Conservation (phyloP, 2,888 invertebrate genomes). For the Marronus borbonicus region DNA sequence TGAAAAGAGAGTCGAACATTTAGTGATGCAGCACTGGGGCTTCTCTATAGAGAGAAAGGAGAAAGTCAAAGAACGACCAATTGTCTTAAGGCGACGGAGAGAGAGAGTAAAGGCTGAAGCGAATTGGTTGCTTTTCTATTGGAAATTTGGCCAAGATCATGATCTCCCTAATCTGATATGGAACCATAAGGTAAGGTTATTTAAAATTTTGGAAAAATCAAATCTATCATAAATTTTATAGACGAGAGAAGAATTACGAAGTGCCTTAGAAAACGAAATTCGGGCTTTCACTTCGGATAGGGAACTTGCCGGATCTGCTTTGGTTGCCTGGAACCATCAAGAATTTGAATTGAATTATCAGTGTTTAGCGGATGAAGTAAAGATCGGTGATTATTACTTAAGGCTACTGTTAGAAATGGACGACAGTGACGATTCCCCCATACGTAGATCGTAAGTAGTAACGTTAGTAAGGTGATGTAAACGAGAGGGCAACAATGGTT, state of each 20-base stretch:
- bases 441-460: slow-evolving; percentile 88
- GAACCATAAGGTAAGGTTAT: slow-evolving; percentile 92
- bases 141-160: slow-evolving; percentile 95
- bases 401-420: slow-evolving; percentile 94
- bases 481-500: too few species aligned
- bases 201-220: slow-evolving; percentile 8
- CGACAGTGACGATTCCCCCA: slow-evolving; percentile 87
- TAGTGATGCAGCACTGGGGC: slow-evolving; percentile 83
- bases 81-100: slow-evolving; percentile 91
- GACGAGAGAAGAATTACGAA: slow-evolving; percentile 95
- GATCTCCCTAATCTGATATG: slow-evolving; percentile 97
- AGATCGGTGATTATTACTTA: slow-evolving; percentile 98
- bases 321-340: slow-evolving; percentile 98
- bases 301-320: slow-evolving; percentile 85
- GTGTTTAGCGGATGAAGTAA: slow-evolving; percentile 95
- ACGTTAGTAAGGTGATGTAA: too few species aligned
- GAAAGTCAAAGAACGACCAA: slow-evolving; percentile 84
- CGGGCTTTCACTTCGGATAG: slow-evolving; percentile 91
- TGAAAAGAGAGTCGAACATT: slow-evolving; percentile 81
- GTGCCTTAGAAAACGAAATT: slow-evolving; percentile 93
- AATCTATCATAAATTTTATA: slow-evolving; percentile 64
- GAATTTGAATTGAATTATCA: slow-evolving; percentile 97
- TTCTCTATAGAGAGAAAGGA: slow-evolving; percentile 74
- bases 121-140: slow-evolving; percentile 96
- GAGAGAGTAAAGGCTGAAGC: slow-evolving; percentile 89